These are phyloP conservation scores for Sminthurinus signatus DNA, from an alignment of 1,140 invertebrate species.

Conservation along the genomic window DNA sequence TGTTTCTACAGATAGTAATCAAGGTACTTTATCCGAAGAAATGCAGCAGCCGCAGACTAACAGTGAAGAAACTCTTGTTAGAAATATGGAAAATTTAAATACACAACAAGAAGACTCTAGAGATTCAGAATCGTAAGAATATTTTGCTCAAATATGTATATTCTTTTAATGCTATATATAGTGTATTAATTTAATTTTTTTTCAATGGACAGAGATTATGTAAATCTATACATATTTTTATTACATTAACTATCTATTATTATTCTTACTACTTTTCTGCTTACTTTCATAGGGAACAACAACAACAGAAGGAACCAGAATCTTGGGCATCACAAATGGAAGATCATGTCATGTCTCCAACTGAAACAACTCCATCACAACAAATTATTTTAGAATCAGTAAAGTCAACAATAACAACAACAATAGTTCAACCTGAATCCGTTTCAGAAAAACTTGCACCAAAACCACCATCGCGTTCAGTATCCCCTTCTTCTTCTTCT, in stretches of 20 bases:
- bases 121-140: constrained; percentile 32
- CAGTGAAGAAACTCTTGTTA: not conserved
- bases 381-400: no score
- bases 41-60: not conserved
- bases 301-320: not conserved
- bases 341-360: constrained; percentile 24
- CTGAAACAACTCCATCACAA: constrained; percentile 3
- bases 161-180: constrained; percentile 35
- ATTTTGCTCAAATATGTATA: constrained; percentile 32
- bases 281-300: no score
- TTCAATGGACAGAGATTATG: constrained; percentile 24
- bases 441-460: not conserved
- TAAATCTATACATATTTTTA: constrained; percentile 3
- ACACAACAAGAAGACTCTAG: constrained; percentile 18
- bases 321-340: constrained; percentile 34
- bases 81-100: not conserved
- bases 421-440: no score
- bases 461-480: not conserved
- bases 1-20: no score
- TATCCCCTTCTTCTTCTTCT: not conserved
- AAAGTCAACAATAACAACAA: no score
- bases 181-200: no score
- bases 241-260: constrained; percentile 3
- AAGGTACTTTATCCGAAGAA: no score
- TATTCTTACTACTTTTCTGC: no score